Base-by-base conservation (phyloP, 2,113 vertebrate genomes). In the Elephantulus edwardii region DNA sequence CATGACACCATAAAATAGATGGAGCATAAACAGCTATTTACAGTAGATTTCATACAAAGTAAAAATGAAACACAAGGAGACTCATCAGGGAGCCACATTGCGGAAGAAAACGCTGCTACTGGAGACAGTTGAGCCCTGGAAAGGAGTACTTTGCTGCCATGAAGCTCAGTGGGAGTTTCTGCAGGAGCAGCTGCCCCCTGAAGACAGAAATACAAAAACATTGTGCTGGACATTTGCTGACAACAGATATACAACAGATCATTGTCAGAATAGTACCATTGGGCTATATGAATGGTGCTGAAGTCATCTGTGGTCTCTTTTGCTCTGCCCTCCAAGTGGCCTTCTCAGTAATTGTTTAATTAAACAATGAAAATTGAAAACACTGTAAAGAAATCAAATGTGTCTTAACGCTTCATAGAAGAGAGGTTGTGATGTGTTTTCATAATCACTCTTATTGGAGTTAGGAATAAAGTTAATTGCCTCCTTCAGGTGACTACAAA, bases 11-110 rank as follows among this genome's bases (percentile, higher is more conserved):
- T 86, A 95, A 93, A 96, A 92, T 78, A 96, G 95, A 94, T 22
- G 46, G 93, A 97, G 76, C 93, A 96, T 95, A 96, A 97, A 97
- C 38, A 90, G 26, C 40, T 95, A 95, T 97, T 94, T 96, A 90
- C 88, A 97, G 91, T 86, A 96, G 94, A 93, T 96, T 96, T 97
- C 92, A 96, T 96, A 96, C 58, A 93, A 94, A 94, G 71, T 97
- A 95, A 96, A 95, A 97, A 75, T 68, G 66, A 96, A 97, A 95
- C 86, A 96, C 96, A 96, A 96, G 94, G 96, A 97, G 96, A 81
- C 95, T 44, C 96, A 96, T 95, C 95, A 96, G 96, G 97, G 96
- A 97, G 94, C 70, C 94, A 94, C 90, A 95, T 1, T 84, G 92
- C 84, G 78, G 92, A 96, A 96, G 72, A 70, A 95, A 96, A 92